Conservation (phyloP, 2,797 vertebrate genomes). For the Intellagama lesueurii region DNA sequence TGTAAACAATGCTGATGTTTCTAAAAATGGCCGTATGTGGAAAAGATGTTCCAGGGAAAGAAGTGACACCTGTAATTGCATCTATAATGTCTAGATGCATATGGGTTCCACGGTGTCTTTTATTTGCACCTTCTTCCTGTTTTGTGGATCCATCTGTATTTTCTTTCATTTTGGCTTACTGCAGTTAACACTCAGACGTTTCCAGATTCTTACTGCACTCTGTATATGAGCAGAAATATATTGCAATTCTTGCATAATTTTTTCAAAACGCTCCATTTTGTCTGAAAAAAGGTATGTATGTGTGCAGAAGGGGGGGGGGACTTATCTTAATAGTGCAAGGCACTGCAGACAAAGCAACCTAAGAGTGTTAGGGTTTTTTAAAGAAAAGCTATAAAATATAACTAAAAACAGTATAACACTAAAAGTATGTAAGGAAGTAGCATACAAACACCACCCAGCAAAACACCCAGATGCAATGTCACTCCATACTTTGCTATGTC, state of each 20-base stretch:
- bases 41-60: neutral
- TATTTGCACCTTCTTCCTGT: neutral
- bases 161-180: neutral
- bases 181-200: neutral
- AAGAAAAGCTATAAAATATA: constrained; percentile 9
- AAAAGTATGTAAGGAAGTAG: constrained; percentile 12
- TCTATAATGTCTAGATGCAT: too few relatives aligned
- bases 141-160: neutral
- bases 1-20: neutral
- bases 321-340: constrained; percentile 13
- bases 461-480: neutral
- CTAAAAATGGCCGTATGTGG: neutral
- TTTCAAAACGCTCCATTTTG: neutral
- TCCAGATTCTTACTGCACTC: neutral
- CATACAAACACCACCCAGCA: neutral
- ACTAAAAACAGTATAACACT: neutral
- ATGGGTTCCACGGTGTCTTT: neutral
- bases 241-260: neutral
- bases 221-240: neutral
- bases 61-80: neutral
- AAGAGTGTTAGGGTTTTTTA: neutral
- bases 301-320: neutral
- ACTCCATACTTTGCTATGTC: neutral
- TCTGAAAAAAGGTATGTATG: neutral
- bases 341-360: constrained; percentile 3